Conservation (phyloP, 1,140 invertebrate genomes). For the Pogonognathellus flavescens region DNA sequence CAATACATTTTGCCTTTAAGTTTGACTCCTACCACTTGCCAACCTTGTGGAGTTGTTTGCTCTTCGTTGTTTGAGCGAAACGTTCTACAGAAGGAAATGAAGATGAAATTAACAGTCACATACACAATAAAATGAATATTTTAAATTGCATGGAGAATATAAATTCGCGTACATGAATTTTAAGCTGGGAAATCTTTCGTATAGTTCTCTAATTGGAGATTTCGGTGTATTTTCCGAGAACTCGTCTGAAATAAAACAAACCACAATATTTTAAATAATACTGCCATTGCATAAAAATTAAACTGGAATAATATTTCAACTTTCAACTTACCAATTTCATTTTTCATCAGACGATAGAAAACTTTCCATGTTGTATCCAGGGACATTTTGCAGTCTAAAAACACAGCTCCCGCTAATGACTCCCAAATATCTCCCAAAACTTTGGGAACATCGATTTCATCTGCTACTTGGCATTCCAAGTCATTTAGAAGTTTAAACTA, state of each 20-base stretch:
- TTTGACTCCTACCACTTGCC: too few species aligned
- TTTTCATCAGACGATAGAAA: conserved; percentile 81
- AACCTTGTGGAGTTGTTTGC: too few species aligned
- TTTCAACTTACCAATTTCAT: conserved; percentile 75
- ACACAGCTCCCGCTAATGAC: conserved; percentile 92
- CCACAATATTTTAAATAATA: not conserved
- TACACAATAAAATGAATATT: too few species aligned
- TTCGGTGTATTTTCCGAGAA: conserved; percentile 53
- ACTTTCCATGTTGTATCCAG: conserved; percentile 86
- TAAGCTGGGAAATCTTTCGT: conserved; percentile 53
- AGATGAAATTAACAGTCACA: too few species aligned
- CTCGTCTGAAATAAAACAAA: conserved; percentile 28
- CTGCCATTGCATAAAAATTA: not conserved
- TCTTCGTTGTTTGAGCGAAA: too few species aligned
- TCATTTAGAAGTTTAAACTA: conserved; percentile 62
- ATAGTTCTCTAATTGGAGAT: conserved; percentile 58
- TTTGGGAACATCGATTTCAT: conserved; percentile 92
- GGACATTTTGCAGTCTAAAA: conserved; percentile 85
- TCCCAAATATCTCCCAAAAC: conserved; percentile 94
- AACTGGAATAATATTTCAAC: not conserved
- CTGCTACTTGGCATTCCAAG: conserved; percentile 72
- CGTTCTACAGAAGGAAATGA: too few species aligned
- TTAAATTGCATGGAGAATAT: too few species aligned
- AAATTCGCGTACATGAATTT: conserved; percentile 43
- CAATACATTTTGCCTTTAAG: too few species aligned